A percentile compares a stretch with the other conserved stretches of the same genome.
phyloP scores from a whole-genome alignment of 2,113 vertebrate species.

The Prochilodus magdalenae region DNA sequence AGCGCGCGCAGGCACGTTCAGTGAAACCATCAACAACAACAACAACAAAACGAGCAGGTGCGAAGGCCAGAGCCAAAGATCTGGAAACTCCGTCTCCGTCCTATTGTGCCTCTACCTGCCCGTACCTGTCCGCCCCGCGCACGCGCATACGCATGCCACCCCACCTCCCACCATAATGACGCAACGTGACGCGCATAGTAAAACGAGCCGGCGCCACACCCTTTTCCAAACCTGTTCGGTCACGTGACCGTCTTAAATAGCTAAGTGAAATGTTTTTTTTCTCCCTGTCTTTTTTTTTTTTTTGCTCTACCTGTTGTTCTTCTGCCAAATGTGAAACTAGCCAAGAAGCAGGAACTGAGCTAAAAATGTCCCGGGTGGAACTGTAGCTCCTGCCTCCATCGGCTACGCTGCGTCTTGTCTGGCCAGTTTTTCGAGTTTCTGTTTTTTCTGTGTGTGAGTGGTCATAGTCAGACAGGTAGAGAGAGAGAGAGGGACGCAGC shows the following conservation, averaged over 20 bases:
- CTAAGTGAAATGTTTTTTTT: neutral
- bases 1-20: too few species aligned
- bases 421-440: conserved; percentile 31
- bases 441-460: neutral
- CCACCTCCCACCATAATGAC: neutral
- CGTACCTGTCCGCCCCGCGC: neutral
- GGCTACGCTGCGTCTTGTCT: neutral
- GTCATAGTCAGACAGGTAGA: neutral
- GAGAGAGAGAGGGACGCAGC: neutral
- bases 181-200: neutral
- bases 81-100: neutral
- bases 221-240: neutral
- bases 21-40: too few species aligned
- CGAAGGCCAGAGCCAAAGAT: too few species aligned
- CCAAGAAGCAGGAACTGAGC: neutral
- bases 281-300: neutral
- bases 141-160: too few species aligned
- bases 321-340: neutral
- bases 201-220: neutral
- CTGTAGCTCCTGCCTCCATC: neutral
- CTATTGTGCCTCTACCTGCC: neutral
- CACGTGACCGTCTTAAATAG: neutral
- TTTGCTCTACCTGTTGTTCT: neutral
- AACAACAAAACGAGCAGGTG: neutral
- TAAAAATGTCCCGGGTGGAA: neutral